Conservation (phyloP, 64 coral and sea anemone genomes). For the Trachythela sp. region DNA sequence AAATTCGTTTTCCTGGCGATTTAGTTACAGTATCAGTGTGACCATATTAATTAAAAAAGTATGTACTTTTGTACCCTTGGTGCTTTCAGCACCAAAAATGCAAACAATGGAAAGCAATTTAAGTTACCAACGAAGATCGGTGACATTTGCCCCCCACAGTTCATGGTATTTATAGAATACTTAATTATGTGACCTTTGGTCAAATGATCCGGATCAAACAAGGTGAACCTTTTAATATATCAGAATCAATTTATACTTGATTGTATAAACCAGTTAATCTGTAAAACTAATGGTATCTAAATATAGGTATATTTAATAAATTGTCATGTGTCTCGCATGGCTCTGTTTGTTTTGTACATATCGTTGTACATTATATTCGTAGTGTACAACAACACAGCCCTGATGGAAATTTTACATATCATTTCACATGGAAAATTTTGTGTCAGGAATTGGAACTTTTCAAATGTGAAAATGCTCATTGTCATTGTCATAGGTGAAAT, state of each 20-base stretch:
- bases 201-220: not conserved
- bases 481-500: too few relatives aligned
- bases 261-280: not conserved
- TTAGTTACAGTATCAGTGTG: too few relatives aligned
- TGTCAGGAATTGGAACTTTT: too few relatives aligned
- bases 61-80: too few relatives aligned
- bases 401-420: too few relatives aligned
- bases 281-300: not conserved
- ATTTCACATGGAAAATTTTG: too few relatives aligned
- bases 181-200: not conserved
- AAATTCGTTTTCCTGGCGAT: too few relatives aligned
- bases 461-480: too few relatives aligned
- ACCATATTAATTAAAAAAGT: too few relatives aligned
- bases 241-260: not conserved
- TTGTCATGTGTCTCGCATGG: not conserved
- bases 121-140: not conserved
- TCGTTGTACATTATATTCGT: too few relatives aligned
- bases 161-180: not conserved
- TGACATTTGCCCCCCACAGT: not conserved
- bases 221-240: not conserved
- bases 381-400: too few relatives aligned
- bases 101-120: not conserved
- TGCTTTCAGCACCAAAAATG: not conserved
- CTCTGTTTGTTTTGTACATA: too few relatives aligned
- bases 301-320: not conserved